These are phyloP conservation scores for Epirrhoe alternata DNA, from an alignment of 2,888 invertebrate species.

Conservation along the genomic window DNA sequence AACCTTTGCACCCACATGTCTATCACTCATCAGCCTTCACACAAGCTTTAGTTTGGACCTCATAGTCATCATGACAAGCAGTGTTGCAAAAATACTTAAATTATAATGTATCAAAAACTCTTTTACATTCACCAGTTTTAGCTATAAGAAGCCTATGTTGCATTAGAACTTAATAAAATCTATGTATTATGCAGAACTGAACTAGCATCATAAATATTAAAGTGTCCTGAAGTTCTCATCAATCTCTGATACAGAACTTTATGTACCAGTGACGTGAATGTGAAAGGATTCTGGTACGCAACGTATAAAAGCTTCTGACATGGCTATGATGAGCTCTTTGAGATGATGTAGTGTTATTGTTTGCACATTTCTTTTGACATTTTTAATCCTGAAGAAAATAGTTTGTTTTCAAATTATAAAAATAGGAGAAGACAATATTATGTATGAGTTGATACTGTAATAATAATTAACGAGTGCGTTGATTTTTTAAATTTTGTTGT, in stretches of 20 bases:
- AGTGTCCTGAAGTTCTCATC: not conserved
- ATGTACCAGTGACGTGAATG: not conserved
- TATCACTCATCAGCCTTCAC: slow-evolving; percentile 31
- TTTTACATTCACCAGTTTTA: not conserved
- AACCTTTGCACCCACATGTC: slow-evolving; percentile 46
- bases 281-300: not conserved
- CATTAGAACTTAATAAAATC: too few relatives aligned
- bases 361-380: not conserved
- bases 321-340: not conserved
- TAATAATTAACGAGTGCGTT: too few relatives aligned
- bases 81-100: not conserved
- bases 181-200: too few relatives aligned
- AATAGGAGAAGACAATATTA: too few relatives aligned
- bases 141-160: not conserved
- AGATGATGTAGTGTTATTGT: not conserved
- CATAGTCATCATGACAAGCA: not conserved
- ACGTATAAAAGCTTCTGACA: not conserved
- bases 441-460: too few relatives aligned
- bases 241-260: not conserved
- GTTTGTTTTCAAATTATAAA: too few relatives aligned
- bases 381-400: not conserved
- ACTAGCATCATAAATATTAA: not conserved
- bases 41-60: slow-evolving; percentile 5
- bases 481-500: too few relatives aligned
- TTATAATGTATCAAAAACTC: not conserved